A percentile compares a stretch with the other conserved stretches of the same genome.
Conservation (phyloP, 2,113 vertebrate genomes). For the Cinclus mexicanus region DNA sequence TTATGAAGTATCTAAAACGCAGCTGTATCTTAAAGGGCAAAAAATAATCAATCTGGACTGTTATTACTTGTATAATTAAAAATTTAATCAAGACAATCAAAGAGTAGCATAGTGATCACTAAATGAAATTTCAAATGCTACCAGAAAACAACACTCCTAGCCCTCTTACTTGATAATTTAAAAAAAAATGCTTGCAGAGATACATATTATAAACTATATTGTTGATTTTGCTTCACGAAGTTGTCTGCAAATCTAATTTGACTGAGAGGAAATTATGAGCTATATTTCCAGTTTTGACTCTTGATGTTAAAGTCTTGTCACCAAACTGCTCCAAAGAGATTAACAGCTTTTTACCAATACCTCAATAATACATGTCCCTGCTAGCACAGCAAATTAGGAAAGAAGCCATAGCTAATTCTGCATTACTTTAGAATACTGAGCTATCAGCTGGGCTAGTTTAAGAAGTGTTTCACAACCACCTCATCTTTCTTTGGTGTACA, state of each 20-base stretch:
- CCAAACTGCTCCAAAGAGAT: not conserved
- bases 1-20: not conserved
- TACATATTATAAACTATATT: not conserved
- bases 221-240: not conserved
- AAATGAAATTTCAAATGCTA: not conserved
- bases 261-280: not conserved
- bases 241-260: not conserved
- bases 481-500: not conserved
- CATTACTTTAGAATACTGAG: not conserved
- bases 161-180: not conserved
- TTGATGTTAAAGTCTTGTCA: not conserved
- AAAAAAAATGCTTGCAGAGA: not conserved
- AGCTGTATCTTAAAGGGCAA: not conserved
- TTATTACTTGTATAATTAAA: not conserved
- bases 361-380: not conserved
- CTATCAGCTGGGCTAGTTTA: not conserved
- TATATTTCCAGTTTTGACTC: not conserved
- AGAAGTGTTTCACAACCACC: not conserved
- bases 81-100: not conserved
- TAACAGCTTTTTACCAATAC: not conserved
- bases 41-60: not conserved
- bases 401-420: not conserved
- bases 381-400: not conserved
- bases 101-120: not conserved
- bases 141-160: not conserved